Conservation (phyloP, 1,140 invertebrate genomes). For the Bombus impatiens region DNA sequence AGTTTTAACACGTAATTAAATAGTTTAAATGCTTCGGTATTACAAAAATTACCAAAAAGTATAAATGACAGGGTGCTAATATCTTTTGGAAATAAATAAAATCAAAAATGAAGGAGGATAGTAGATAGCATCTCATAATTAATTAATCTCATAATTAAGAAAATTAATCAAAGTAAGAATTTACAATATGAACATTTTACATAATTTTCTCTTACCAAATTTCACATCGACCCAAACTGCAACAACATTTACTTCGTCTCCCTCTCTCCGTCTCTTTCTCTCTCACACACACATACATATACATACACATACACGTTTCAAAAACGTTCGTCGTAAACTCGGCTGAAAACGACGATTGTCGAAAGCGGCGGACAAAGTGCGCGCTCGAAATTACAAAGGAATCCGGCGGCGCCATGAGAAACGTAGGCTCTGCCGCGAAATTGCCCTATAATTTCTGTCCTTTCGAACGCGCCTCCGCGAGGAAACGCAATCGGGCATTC, state of each 20-base stretch:
- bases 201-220: not conserved
- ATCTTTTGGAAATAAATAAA: not conserved
- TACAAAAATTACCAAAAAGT: not conserved
- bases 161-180: not conserved
- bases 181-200: not conserved
- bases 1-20: too few species aligned
- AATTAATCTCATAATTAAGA: too few species aligned
- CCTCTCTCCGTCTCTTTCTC: too few species aligned
- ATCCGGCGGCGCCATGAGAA: constrained; percentile 48
- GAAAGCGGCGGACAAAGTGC: constrained; percentile 11
- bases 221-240: too few species aligned
- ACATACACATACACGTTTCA: not conserved
- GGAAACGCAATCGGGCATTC: constrained; percentile 21
- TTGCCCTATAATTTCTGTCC: constrained; percentile 49
- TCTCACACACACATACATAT: too few species aligned
- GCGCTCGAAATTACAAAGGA: constrained; percentile 39
- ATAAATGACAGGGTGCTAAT: not conserved
- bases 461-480: constrained; percentile 17
- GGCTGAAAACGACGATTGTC: not conserved
- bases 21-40: not conserved
- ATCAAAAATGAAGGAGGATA: not conserved
- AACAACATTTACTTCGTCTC: not conserved
- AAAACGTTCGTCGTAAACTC: not conserved
- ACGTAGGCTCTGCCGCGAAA: constrained; percentile 44
- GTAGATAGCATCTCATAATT: not conserved